Conservation (phyloP, 2,888 invertebrate species). For the Teleiodes luculella region DNA sequence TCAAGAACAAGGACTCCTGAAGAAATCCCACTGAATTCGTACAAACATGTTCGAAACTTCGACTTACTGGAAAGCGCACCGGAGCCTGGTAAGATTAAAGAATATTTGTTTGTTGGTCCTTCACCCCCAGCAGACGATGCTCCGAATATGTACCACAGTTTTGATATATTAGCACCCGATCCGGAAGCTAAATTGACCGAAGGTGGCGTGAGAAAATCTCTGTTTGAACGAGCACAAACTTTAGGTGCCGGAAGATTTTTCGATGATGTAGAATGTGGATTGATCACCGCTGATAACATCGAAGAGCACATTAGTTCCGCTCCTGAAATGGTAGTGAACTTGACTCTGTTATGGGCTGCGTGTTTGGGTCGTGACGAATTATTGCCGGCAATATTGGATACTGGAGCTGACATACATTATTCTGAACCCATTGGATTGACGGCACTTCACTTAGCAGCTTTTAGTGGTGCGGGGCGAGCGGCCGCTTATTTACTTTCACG, state of each 20-base stretch:
- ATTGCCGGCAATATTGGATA: slow-evolving; percentile 80
- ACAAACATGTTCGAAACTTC: slow-evolving; percentile 56
- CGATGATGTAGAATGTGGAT: slow-evolving; percentile 86
- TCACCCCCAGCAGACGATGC: slow-evolving; percentile 89
- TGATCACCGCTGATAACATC: slow-evolving; percentile 80
- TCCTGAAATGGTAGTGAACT: slow-evolving; percentile 84
- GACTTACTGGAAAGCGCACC: slow-evolving; percentile 81
- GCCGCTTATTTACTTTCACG: slow-evolving; percentile 82
- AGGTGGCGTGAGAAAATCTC: slow-evolving; percentile 83
- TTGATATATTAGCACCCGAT: slow-evolving; percentile 83
- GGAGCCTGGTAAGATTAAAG: slow-evolving; percentile 66
- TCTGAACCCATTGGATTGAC: slow-evolving; percentile 86
- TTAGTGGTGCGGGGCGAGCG: slow-evolving; percentile 86
- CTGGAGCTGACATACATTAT: slow-evolving; percentile 84
- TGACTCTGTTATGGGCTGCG: slow-evolving; percentile 85
- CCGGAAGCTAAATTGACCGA: slow-evolving; percentile 84
- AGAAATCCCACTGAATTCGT: slow-evolving; percentile 76
- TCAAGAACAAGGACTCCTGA: slow-evolving; percentile 63
- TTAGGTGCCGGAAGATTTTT: slow-evolving; percentile 83
- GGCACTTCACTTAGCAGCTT: slow-evolving; percentile 86
- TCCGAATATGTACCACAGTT: slow-evolving; percentile 87
- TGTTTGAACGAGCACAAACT: slow-evolving; percentile 84
- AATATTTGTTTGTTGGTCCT: slow-evolving; percentile 87
- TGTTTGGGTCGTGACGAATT: slow-evolving; percentile 86
- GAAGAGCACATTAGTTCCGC: slow-evolving; percentile 78